phyloP scores from a whole-genome alignment of 2,113 vertebrate genomes.

The Nannobrachium achirus region DNA sequence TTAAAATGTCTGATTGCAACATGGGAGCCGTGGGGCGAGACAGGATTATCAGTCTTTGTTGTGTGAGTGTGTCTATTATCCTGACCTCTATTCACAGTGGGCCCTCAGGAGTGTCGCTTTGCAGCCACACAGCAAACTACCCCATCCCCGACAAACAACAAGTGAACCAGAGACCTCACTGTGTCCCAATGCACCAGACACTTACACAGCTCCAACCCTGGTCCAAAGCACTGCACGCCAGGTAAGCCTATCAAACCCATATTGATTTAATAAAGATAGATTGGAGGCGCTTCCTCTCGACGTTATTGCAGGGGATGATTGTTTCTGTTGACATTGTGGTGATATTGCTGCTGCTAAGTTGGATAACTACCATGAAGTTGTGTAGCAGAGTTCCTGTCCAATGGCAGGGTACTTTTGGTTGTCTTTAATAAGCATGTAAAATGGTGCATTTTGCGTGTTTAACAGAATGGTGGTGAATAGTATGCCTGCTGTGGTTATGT shows the following conservation, averaged over 20 bases:
- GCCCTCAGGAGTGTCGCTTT: slow-evolving; percentile 79
- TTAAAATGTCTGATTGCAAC: slow-evolving; percentile 83
- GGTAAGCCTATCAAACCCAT: slow-evolving; percentile 77
- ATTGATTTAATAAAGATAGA: slow-evolving; percentile 72
- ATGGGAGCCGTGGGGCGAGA: slow-evolving; percentile 80
- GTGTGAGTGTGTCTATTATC: slow-evolving; percentile 84
- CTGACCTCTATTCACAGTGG: slow-evolving; percentile 84
- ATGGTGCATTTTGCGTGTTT: slow-evolving; percentile 15
- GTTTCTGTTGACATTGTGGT: slow-evolving; percentile 45
- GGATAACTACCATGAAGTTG: neutral
- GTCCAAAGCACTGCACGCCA: slow-evolving; percentile 66
- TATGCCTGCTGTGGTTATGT: neutral
- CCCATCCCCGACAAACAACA: slow-evolving; percentile 77
- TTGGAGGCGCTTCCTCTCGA: slow-evolving; percentile 57
- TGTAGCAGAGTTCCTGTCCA: slow-evolving; percentile 34
- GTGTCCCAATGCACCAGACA: slow-evolving; percentile 74
- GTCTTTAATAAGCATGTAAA: slow-evolving; percentile 21
- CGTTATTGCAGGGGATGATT: slow-evolving; percentile 66
- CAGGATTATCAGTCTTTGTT: slow-evolving; percentile 85
- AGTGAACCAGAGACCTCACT: slow-evolving; percentile 74
- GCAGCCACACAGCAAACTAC: slow-evolving; percentile 78
- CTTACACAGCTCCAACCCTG: slow-evolving; percentile 64
- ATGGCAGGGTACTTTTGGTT: slow-evolving; percentile 28
- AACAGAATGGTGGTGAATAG: slow-evolving; percentile 1
- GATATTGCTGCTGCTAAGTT: slow-evolving; percentile 48